Conservation (phyloP, 2,797 vertebrate species). For the Discoglossus pictus region DNA sequence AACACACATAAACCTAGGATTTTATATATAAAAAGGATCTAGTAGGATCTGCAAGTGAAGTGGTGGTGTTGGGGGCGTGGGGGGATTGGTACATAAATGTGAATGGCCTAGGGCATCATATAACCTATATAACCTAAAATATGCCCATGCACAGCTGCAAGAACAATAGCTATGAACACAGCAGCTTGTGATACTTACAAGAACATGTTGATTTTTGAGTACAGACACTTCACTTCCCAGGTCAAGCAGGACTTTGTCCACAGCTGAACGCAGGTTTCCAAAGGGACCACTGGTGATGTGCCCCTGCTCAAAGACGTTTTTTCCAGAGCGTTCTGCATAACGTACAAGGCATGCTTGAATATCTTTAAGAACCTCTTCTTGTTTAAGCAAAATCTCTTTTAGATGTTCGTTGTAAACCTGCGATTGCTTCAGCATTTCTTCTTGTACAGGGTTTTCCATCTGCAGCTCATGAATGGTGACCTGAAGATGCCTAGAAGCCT, state of each 20-base stretch:
- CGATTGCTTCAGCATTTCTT: slow-evolving; percentile 71
- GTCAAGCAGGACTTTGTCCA: slow-evolving; percentile 58
- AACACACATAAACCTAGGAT: too few relatives aligned
- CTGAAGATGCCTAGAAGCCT: slow-evolving; percentile 71
- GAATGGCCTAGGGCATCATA: too few relatives aligned
- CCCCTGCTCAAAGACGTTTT: slow-evolving; percentile 48
- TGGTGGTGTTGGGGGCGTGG: too few relatives aligned
- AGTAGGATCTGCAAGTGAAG: too few relatives aligned
- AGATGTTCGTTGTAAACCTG: slow-evolving; percentile 64
- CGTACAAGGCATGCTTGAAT: slow-evolving; percentile 59
- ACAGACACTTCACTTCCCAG: slow-evolving; percentile 61
- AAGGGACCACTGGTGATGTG: slow-evolving; percentile 41
- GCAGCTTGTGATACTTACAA: slow-evolving; percentile 67
- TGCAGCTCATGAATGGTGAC: slow-evolving; percentile 69
- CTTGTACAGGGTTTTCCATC: slow-evolving; percentile 66
- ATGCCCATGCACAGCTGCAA: too few relatives aligned
- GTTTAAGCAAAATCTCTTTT: slow-evolving; percentile 64
- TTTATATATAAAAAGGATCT: too few relatives aligned
- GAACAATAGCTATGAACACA: too few relatives aligned
- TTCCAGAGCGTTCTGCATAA: slow-evolving; percentile 59
- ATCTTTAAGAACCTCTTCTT: slow-evolving; percentile 67
- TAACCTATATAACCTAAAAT: too few relatives aligned
- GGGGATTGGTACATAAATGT: too few relatives aligned
- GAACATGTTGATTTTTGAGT: slow-evolving; percentile 63
- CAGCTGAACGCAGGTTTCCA: slow-evolving; percentile 56